Evolutionary conservation across 2,888 invertebrate genomes (phyloP).

Genomic region (Julus scandinavius): DNA sequence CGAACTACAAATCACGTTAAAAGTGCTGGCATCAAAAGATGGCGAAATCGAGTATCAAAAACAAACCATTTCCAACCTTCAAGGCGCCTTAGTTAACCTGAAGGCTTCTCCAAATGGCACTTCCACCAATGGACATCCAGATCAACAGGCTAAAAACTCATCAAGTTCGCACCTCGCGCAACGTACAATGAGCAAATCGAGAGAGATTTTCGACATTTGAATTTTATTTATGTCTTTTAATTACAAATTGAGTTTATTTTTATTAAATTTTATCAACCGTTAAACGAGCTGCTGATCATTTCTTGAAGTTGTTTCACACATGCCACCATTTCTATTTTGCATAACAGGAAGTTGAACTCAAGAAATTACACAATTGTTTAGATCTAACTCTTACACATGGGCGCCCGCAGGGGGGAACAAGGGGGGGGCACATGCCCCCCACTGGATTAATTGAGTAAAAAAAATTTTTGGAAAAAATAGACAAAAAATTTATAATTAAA

Average conservation of each 20-base stretch:
- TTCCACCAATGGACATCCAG: background rate
- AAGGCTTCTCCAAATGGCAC: background rate
- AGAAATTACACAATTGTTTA: too few relatives aligned
- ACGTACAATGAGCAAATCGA: background rate
- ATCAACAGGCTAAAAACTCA: background rate
- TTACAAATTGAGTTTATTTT: background rate
- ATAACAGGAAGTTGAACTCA: too few relatives aligned
- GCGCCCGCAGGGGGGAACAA: too few relatives aligned
- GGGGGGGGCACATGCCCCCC: too few relatives aligned
- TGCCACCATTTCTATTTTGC: too few relatives aligned
- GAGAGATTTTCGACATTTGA: background rate
- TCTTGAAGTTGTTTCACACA: too few relatives aligned
- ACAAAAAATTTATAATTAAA: too few relatives aligned
- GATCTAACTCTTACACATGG: too few relatives aligned
- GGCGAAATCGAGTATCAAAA: slow-evolving; percentile 50
- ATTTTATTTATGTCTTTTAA: background rate
- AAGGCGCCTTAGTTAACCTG: slow-evolving; percentile 49
- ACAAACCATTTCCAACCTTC: slow-evolving; percentile 53
- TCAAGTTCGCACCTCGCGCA: background rate
- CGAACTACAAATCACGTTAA: slow-evolving; percentile 6
- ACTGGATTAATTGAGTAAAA: too few relatives aligned
- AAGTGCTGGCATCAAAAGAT: slow-evolving; percentile 36
- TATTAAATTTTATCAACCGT: background rate
- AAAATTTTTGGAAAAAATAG: too few relatives aligned
- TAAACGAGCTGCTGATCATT: background rate